These are phyloP conservation scores for Tyrophagus putrescentiae DNA, from an alignment of 1,140 invertebrate genomes.

Conservation along the genomic window DNA sequence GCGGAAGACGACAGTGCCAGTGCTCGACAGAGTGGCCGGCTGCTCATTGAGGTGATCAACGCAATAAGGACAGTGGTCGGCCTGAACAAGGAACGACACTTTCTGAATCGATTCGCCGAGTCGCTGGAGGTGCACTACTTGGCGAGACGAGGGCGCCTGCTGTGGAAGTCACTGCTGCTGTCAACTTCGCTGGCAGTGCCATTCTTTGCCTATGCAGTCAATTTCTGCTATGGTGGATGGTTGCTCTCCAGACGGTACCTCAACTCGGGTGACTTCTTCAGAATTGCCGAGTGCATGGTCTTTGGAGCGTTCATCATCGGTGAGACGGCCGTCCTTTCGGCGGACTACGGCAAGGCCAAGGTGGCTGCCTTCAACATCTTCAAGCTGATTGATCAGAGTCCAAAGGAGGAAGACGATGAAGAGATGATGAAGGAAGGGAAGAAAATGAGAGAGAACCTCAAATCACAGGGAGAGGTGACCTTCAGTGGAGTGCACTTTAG, in stretches of 20 bases:
- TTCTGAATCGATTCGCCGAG: slow-evolving; percentile 12
- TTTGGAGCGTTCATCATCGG: slow-evolving; percentile 76
- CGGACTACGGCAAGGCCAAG: slow-evolving; percentile 69
- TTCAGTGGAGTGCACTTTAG: slow-evolving; percentile 70
- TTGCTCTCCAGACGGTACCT: slow-evolving; percentile 50
- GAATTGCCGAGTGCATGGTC: slow-evolving; percentile 64
- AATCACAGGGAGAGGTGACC: slow-evolving; percentile 53
- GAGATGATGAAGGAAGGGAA: too few relatives aligned
- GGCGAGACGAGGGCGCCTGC: slow-evolving; percentile 41
- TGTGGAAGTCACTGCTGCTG: slow-evolving; percentile 49
- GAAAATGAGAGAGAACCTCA: background rate
- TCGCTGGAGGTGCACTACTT: slow-evolving; percentile 23
- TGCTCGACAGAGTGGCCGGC: slow-evolving; percentile 24
- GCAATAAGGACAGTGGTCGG: slow-evolving; percentile 42
- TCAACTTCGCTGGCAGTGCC: slow-evolving; percentile 59
- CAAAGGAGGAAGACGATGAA: too few relatives aligned
- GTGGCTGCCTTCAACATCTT: slow-evolving; percentile 47
- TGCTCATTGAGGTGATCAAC: slow-evolving; percentile 39
- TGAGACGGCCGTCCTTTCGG: slow-evolving; percentile 63
- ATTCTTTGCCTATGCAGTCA: slow-evolving; percentile 60
- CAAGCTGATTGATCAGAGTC: slow-evolving; percentile 17
- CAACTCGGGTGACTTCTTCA: slow-evolving; percentile 56
- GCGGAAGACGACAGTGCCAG: slow-evolving; percentile 44
- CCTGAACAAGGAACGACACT: slow-evolving; percentile 34
- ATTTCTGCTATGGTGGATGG: slow-evolving; percentile 63